Evolutionary conservation across 2,113 vertebrate genomes (phyloP).

Genomic region (Psittacara wagleri): DNA sequence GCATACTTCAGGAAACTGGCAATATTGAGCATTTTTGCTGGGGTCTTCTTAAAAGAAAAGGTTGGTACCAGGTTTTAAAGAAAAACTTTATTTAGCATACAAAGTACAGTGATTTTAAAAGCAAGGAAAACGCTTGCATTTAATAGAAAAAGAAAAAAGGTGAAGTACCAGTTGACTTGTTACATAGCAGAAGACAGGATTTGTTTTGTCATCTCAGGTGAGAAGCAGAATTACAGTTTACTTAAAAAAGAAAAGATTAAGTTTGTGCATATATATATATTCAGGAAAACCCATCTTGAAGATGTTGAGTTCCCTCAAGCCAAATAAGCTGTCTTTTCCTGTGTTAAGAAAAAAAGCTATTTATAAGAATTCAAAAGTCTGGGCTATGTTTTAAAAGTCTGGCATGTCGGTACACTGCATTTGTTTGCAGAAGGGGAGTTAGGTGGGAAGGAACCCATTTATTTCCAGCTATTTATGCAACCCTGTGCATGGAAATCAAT

Average conservation of each 20-base stretch:
- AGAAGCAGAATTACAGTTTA: neutral
- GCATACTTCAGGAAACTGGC: neutral
- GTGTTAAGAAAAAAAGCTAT: neutral
- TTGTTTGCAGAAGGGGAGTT: neutral
- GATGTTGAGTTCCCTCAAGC: constrained; percentile 11
- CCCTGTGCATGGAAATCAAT: neutral
- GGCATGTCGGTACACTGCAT: neutral
- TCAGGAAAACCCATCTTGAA: neutral
- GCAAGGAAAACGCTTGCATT: neutral
- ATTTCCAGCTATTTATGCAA: neutral
- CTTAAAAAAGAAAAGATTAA: neutral
- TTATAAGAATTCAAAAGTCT: neutral
- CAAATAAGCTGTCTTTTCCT: neutral
- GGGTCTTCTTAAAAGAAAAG: neutral
- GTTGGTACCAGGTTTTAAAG: neutral
- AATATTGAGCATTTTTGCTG: neutral
- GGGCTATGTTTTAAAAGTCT: constrained; percentile 22
- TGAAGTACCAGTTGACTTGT: neutral
- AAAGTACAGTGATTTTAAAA: neutral
- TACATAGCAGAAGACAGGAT: neutral
- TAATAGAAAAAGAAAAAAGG: neutral
- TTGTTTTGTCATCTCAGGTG: neutral
- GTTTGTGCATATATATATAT: neutral
- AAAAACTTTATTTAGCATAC: neutral
- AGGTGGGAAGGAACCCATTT: neutral